Evolutionary conservation across 1,140 invertebrate species (phyloP), one percentile per base, ranked within the genome.

Genomic region (Ceratina australensis): DNA sequence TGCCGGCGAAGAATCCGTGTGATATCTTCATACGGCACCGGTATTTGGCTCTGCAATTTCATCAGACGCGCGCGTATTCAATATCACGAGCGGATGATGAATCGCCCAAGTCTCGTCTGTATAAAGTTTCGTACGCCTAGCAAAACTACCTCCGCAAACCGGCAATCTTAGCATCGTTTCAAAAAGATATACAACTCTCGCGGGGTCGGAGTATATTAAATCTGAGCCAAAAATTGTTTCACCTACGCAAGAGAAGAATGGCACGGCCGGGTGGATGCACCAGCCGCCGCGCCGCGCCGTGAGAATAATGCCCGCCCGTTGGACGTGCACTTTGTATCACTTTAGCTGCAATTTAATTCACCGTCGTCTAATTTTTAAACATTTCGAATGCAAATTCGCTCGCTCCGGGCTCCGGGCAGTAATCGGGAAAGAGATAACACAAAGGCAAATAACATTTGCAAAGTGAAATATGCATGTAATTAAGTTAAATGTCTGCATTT

Each of bases 1-100:
- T 42, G 5, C 33, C 10, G 33, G 20, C 16, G 16, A 60, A 60
- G 5, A 16, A 28, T 60, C 7, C 33, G 10, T 18, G 26, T 3
- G 49, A 47, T 16, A 72, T 49, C 50, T 73, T 50, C 59, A 61
- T 33, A 24, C 16, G 22, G 12, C 15, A 20, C 33, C 33, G 33
- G 33, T 42, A 80, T 78, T 65, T 72, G 49, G 42, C 60, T 12
- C 54, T 42, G 33, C 28, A 33, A 65, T 61, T 79, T 65, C 52
- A 22, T 7, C 22, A 10, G 5, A 59, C n/a, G 20, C 49, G 15
- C 22, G 28, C 22, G 68, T 65, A 77, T 63, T 65, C 73, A 77
- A 71, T 76, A 63, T 73, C 57, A 61, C 63, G 52, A 61, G 16
- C 49, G 10, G 54, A 73, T 67, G 68, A 79, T 67, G 50, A 79